Percentiles rank a stretch among this genome's conserved stretches.
Evolutionary conservation across 2,888 invertebrate species (phyloP).

Genomic region (Sinhomidia bicolor): DNA sequence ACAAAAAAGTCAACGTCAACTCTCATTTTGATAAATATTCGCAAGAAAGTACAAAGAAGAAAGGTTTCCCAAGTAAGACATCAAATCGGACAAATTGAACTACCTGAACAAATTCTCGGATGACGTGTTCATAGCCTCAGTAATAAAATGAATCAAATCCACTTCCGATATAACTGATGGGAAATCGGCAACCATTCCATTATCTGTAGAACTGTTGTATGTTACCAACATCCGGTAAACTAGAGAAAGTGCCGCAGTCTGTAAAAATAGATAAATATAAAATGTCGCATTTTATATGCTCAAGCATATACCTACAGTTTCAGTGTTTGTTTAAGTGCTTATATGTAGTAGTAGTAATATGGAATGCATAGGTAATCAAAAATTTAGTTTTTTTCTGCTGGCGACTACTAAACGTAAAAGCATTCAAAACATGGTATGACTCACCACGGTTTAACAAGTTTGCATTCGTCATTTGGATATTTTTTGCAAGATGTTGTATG

Average conservation of each 20-base stretch:
- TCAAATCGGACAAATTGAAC: not conserved
- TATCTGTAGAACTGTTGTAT: slow-evolving; percentile 37
- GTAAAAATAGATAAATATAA: slow-evolving; percentile 30
- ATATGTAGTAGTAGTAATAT: not conserved
- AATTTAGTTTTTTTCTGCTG: too few species aligned
- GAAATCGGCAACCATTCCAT: slow-evolving; percentile 46
- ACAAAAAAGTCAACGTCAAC: not conserved
- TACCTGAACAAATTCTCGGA: slow-evolving; percentile 66
- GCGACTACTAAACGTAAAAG: too few species aligned
- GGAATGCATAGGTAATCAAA: too few species aligned
- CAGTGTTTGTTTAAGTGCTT: not conserved
- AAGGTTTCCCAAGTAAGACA: not conserved
- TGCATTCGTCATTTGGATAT: too few species aligned
- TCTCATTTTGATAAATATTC: too few species aligned
- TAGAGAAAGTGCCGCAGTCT: slow-evolving; percentile 51
- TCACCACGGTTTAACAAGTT: too few species aligned
- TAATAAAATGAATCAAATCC: slow-evolving; percentile 70
- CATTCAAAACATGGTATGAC: too few species aligned
- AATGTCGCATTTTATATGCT: not conserved
- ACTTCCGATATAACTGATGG: slow-evolving; percentile 62
- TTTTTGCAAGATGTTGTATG: too few species aligned
- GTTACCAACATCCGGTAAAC: slow-evolving; percentile 56
- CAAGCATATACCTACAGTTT: too few species aligned
- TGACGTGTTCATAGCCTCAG: slow-evolving; percentile 66
- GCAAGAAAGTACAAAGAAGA: not conserved